A percentile compares a stretch with the other conserved stretches of the same genome.
Evolutionary conservation across 2,797 vertebrate genomes (phyloP).

Genomic region (Acanthurus lineatus): DNA sequence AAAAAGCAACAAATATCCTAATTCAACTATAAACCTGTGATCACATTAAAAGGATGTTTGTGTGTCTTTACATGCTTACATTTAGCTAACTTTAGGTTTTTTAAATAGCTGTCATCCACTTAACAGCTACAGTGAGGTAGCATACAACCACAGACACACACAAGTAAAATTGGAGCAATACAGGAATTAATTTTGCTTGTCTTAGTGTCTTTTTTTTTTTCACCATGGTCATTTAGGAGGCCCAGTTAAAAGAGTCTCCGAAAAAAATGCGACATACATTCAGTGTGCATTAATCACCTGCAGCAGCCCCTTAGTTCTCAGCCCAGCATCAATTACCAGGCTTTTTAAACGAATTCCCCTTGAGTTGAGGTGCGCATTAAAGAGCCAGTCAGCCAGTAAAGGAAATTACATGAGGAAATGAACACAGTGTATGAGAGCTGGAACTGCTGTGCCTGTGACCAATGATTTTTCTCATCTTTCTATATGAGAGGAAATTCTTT

Average conservation of each 20-base stretch:
- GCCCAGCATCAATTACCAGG: constrained; percentile 90
- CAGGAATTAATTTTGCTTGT: constrained; percentile 33
- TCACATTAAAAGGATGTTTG: background rate
- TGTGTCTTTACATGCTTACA: background rate
- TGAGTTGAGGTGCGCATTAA: background rate
- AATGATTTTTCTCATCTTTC: background rate
- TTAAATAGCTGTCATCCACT: constrained; percentile 87
- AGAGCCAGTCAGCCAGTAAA: constrained; percentile 24
- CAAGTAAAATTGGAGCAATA: constrained; percentile 50
- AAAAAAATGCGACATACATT: constrained; percentile 82
- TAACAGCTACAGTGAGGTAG: constrained; percentile 85
- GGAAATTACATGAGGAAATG: constrained; percentile 13
- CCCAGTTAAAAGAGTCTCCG: constrained; percentile 89
- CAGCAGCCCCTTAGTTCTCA: constrained; percentile 67
- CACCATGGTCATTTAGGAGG: constrained; percentile 89
- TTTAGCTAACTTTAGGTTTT: constrained; percentile 80
- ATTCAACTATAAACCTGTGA: background rate
- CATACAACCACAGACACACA: constrained; percentile 74
- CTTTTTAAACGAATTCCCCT: constrained; percentile 91
- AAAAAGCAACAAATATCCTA: background rate
- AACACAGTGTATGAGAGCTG: constrained; percentile 88
- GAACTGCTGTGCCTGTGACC: background rate
- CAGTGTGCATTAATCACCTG: constrained; percentile 91
- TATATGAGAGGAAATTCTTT: background rate
- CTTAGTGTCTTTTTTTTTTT: constrained; percentile 63